Evolutionary conservation across 2,888 invertebrate genomes (phyloP).

Genomic region (Tetragonisca angustula): DNA sequence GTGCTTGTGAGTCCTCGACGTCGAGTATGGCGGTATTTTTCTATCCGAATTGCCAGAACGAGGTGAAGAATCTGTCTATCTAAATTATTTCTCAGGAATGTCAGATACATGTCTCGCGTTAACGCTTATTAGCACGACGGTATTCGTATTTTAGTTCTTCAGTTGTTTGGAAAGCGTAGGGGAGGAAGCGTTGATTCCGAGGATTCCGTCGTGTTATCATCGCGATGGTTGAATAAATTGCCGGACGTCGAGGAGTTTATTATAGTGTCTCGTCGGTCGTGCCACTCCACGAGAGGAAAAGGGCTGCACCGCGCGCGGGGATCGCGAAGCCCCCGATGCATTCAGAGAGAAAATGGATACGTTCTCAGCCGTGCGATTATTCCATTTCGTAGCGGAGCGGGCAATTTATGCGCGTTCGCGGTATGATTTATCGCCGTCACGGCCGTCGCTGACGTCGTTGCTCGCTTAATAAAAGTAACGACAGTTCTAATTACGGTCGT

Average conservation of each 20-base stretch:
- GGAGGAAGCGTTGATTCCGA: background rate
- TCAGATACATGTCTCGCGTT: too few species aligned
- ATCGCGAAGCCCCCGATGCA: background rate
- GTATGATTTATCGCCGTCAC: conserved; percentile 57
- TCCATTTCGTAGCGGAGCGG: conserved; percentile 25
- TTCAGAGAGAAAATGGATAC: conserved; percentile 37
- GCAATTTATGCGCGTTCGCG: conserved; percentile 50
- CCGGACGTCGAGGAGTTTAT: background rate
- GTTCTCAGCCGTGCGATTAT: conserved; percentile 42
- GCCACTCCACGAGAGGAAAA: background rate
- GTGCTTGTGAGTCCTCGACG: too few species aligned
- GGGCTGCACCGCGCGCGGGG: conserved; percentile 1
- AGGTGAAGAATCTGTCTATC: too few species aligned
- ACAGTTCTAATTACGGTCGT: conserved; percentile 58
- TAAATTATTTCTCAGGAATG: too few species aligned
- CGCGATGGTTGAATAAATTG: background rate
- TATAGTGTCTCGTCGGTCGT: background rate
- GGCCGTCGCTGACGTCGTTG: conserved; percentile 48
- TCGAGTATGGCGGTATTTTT: too few species aligned
- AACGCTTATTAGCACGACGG: too few species aligned
- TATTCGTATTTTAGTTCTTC: too few species aligned
- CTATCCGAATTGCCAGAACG: too few species aligned
- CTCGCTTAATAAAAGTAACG: conserved; percentile 57
- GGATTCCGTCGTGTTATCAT: background rate
- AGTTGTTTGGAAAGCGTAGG: too few species aligned